Evolutionary conservation across 2,888 invertebrate species (phyloP).

Genomic region (Trilocha varians): DNA sequence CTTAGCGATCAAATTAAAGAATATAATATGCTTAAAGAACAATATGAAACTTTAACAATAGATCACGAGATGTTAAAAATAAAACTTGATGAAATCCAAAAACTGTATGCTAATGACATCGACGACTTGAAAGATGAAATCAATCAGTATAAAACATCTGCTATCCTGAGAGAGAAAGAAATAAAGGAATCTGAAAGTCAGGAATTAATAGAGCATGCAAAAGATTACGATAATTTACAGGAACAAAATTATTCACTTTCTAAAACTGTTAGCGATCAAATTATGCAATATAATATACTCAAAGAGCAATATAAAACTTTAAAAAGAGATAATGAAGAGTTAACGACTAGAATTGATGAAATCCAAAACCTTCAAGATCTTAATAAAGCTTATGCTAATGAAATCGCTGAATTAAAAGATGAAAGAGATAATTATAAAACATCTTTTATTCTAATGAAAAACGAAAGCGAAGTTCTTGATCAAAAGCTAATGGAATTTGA

Average conservation of each 20-base stretch:
- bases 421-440: conserved; percentile 33
- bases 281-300: conserved; percentile 22
- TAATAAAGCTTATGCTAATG: conserved; percentile 20
- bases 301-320: conserved; percentile 19
- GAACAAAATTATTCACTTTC: conserved; percentile 22
- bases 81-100: conserved; percentile 32
- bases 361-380: conserved; percentile 26
- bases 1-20: conserved; percentile 22
- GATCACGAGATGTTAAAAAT: conserved; percentile 29
- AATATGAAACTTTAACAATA: conserved; percentile 20
- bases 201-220: conserved; percentile 29
- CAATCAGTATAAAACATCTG: conserved; percentile 25
- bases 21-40: conserved; percentile 22
- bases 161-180: conserved; percentile 36
- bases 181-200: conserved; percentile 32
- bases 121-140: conserved; percentile 34
- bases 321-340: conserved; percentile 26
- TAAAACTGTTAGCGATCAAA: conserved; percentile 21
- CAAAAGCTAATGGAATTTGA: conserved; percentile 29
- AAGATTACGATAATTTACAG: conserved; percentile 24
- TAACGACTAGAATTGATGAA: conserved; percentile 31
- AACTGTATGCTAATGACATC: conserved; percentile 23
- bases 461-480: conserved; percentile 37
- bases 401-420: conserved; percentile 30
- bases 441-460: conserved; percentile 29